phyloP scores from a whole-genome alignment of 1,140 invertebrate genomes.

The Apis dorsata region DNA sequence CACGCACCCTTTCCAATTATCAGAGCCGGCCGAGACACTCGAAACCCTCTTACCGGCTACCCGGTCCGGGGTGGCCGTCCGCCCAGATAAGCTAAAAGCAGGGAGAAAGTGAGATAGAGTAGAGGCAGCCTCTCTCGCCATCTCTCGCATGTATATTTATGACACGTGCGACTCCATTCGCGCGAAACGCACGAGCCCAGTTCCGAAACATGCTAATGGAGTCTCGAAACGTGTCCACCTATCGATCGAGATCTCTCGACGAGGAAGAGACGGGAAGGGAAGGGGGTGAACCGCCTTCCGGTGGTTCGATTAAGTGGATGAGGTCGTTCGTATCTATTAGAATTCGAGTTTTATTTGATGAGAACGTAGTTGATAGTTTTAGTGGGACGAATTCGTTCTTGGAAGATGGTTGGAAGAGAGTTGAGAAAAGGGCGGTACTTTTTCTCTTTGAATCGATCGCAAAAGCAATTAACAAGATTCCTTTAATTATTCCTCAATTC shows the following conservation, averaged over 20 bases:
- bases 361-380: not conserved
- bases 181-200: conserved; percentile 35
- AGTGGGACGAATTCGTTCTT: conserved; percentile 2
- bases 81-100: conserved; percentile 64
- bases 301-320: not conserved
- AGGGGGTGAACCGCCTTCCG: not conserved
- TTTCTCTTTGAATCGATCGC: too few relatives aligned
- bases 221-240: conserved; percentile 34
- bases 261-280: not conserved
- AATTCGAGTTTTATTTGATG: not conserved
- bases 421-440: too few relatives aligned
- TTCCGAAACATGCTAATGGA: conserved; percentile 58
- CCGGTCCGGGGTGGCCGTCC: conserved; percentile 36
- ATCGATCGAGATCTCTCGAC: conserved; percentile 35
- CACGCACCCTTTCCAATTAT: conserved; percentile 65
- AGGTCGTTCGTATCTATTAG: conserved; percentile 17
- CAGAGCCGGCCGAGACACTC: conserved; percentile 44
- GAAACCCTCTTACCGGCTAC: conserved; percentile 48
- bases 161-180: conserved; percentile 59
- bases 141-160: conserved; percentile 65
- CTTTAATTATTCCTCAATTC: too few relatives aligned
- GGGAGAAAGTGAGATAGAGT: conserved; percentile 23
- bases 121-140: conserved; percentile 20
- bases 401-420: not conserved
- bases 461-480: too few relatives aligned